Evolutionary conservation across 64 coral and sea anemone genomes (phyloP), one percentile per base, ranked within the genome.

Genomic region (Anthopleura sola): DNA sequence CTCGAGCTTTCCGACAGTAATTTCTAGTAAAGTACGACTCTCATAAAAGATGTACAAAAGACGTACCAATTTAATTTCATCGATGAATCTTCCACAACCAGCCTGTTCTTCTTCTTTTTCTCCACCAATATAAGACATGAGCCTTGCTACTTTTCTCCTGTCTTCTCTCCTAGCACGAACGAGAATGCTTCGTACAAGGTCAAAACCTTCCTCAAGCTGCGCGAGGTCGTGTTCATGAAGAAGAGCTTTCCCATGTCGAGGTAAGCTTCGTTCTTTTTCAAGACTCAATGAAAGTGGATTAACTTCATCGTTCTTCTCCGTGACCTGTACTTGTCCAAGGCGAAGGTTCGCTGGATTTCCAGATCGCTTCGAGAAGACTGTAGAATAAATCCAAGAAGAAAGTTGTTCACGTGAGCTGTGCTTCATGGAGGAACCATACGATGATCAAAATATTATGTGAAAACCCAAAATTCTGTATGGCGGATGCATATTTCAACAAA

Each of bases 61-160:
- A 83, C 82, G 57, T 83, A 83, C 82, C 50, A 83, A 83, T 60
- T 60, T 83, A 37, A 83, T 21, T 83, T 83, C 82, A 36, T 83
- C 82, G 6, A 83, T 54, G 0, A 83, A 38, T 20, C 2, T 83
- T 49, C 82, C 50, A 83, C 78, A 83, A 60, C 29, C 21, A 56
- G 55, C 48, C 8, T 49, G 24, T 57, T 60, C 82, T 56, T 55
- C 49, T n/a, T 60, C 49, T 32, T 83, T 60, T 17, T 60, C 82
- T 60, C 21, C 82, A 12, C 50, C 82, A 29, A 83, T 51, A 60
- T 14, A 58, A 36, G 18, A 36, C 44, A 23, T 83, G 21, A 60
- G 32, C 50, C 55, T 83, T 21, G 82, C 82, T 55, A 83, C 19
- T 18, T 55, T 83, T 19, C 55, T 38, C 19, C 20, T 56, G 5